Base-by-base conservation (phyloP, 2,888 invertebrate species). In the Tenthredo livida region DNA sequence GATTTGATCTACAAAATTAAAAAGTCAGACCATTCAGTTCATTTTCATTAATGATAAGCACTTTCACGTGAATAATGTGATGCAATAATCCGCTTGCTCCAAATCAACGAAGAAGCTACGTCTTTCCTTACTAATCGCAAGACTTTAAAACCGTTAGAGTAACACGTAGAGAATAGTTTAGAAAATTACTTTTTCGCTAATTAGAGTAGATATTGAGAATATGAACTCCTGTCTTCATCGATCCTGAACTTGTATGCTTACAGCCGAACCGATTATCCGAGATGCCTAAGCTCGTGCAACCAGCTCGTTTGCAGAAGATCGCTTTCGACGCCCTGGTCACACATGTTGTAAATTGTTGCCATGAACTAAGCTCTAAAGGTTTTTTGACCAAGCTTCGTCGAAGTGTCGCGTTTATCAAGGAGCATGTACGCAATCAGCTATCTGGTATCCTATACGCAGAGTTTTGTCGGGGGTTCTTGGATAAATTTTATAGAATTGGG, bases 281-380 rank as follows among this genome's bases (percentile, higher is more conserved):
- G 29, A 83, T 83, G 83, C 83, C 83, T 12, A 65, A 65, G 21
- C 25, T 47, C n/a, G 43, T 37, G 50, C 67, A 83, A 61, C 83
- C 83, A 43, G 1, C 67, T 33, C 17, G 25, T n/a, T n/a, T 83
- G 33, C 43, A 29, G 47, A 37, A 43, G 10, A 50, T 65, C 15
- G 47, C 70, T 37, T 29, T 83, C 47, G 50, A 67, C n/a, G 17
- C 33, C 67, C 43, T 83, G 67, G n/a, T 70, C 70, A 12, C 9
- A 33, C 50, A 70, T 50, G 65, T 83, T 21, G 67, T 65, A 17
- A n/a, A 80, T 58, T 37, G 21, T 61, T 61, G 58, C 25, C 50
- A 80, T 25, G 21, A n/a, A 21, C 80, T 80, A 40, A 80, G 61
- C 25, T 21, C n/a, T n/a, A 61, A 37, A 25, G 58, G 58, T 10